phyloP scores from a whole-genome alignment of 2,113 vertebrate genomes.

The Prunella fulvescens region DNA sequence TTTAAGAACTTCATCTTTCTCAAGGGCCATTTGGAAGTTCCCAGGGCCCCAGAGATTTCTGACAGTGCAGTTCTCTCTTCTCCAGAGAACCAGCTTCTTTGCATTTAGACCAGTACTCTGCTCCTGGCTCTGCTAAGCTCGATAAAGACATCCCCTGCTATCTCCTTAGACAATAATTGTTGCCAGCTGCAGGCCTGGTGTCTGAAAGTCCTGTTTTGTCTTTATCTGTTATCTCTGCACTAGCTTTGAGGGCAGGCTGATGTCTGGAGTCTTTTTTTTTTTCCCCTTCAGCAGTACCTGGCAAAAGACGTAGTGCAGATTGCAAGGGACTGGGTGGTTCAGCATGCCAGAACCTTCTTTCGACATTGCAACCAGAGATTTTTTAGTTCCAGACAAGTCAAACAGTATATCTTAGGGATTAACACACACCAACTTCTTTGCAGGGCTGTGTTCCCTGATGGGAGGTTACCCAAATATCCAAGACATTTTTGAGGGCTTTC shows the following conservation, averaged over 20 bases:
- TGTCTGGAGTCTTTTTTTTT: not conserved
- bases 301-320: not conserved
- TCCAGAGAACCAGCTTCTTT: not conserved
- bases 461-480: slow-evolving; percentile 1
- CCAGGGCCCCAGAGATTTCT: not conserved
- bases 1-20: not conserved
- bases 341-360: not conserved
- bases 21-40: not conserved
- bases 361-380: not conserved
- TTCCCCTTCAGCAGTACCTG: not conserved
- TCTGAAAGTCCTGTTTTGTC: slow-evolving; percentile 37
- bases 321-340: not conserved
- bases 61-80: not conserved
- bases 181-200: slow-evolving; percentile 25
- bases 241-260: slow-evolving; percentile 13
- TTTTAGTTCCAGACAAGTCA: not conserved
- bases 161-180: not conserved
- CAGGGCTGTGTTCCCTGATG: not conserved
- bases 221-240: slow-evolving; percentile 22
- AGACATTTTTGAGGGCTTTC: slow-evolving; percentile 16
- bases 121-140: not conserved
- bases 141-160: slow-evolving; percentile 26
- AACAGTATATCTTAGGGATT: slow-evolving; percentile 13
- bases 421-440: not conserved
- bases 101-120: not conserved